Conservation (phyloP, 1,140 invertebrate species). For the Euura saliciscinereae region DNA sequence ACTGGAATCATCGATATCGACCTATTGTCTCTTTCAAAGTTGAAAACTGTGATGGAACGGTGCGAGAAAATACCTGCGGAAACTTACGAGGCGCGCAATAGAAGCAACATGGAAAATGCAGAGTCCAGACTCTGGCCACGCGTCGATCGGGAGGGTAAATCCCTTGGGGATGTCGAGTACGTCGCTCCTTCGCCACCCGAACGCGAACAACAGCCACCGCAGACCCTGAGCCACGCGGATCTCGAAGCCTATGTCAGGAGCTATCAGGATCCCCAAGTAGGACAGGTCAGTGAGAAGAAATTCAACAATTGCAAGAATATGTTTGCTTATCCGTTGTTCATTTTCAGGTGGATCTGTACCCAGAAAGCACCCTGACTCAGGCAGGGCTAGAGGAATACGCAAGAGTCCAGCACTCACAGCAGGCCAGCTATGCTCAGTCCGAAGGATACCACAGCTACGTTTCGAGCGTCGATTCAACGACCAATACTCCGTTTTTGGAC, state of each 20-base stretch:
- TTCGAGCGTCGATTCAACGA: slow-evolving; percentile 79
- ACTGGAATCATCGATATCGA: no score
- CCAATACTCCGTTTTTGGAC: slow-evolving; percentile 79
- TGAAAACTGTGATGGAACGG: slow-evolving; percentile 78
- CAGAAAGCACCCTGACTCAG: slow-evolving; percentile 62
- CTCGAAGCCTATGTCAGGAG: slow-evolving; percentile 62
- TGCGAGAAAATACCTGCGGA: slow-evolving; percentile 74
- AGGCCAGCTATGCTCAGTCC: slow-evolving; percentile 78
- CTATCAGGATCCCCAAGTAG: slow-evolving; percentile 61
- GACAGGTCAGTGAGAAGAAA: slow-evolving; percentile 35
- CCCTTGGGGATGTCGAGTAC: slow-evolving; percentile 72
- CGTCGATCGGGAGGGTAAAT: slow-evolving; percentile 71
- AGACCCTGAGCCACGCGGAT: slow-evolving; percentile 59
- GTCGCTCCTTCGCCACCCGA: slow-evolving; percentile 78
- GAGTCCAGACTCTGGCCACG: slow-evolving; percentile 63
- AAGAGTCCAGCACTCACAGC: slow-evolving; percentile 74
- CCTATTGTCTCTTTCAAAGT: slow-evolving; percentile 51
- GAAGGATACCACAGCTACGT: slow-evolving; percentile 85
- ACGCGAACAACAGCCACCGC: slow-evolving; percentile 64
- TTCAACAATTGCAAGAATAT: not conserved
- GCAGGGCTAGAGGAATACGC: slow-evolving; percentile 76
- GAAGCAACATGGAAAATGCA: slow-evolving; percentile 45
- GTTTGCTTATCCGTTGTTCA: not conserved
- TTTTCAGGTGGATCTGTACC: slow-evolving; percentile 52
- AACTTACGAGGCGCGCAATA: slow-evolving; percentile 63